A percentile compares a stretch with the other conserved stretches of the same genome.
phyloP scores from a whole-genome alignment of 30 jellyfish, hydroid and myxozoan genomes.

The Clytia hemisphaerica region DNA sequence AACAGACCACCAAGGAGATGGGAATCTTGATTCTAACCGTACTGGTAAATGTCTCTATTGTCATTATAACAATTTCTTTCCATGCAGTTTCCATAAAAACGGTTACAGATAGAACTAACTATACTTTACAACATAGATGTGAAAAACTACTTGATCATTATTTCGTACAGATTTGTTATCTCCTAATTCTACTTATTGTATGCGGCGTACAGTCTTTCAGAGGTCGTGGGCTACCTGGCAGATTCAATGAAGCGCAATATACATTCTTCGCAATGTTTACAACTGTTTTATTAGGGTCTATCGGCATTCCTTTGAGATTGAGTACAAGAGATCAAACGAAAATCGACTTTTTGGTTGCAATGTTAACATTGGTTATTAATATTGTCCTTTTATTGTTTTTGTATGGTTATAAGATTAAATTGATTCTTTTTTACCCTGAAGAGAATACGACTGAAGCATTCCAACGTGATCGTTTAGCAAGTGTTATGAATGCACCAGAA shows the following conservation, averaged over 20 bases:
- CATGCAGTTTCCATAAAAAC: neutral
- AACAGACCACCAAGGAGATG: slow-evolving; percentile 1
- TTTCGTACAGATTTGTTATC: neutral
- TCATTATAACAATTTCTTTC: neutral
- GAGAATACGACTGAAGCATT: slow-evolving; percentile 11
- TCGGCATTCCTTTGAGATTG: slow-evolving; percentile 3
- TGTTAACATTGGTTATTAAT: slow-evolving; percentile 5
- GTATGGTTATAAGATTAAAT: slow-evolving; percentile 18
- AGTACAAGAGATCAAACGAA: neutral
- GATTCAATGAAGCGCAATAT: slow-evolving; percentile 33
- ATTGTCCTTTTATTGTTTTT: neutral
- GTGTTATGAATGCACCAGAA: too few species aligned
- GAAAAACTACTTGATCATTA: neutral
- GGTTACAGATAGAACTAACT: neutral
- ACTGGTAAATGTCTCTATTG: neutral
- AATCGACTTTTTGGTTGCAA: neutral
- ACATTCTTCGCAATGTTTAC: slow-evolving; percentile 32
- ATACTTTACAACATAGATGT: neutral
- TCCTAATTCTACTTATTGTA: slow-evolving; percentile 6
- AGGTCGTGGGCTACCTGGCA: slow-evolving; percentile 23
- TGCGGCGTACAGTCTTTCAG: slow-evolving; percentile 37
- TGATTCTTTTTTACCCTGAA: slow-evolving; percentile 18
- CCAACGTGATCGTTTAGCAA: neutral
- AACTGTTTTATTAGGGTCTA: neutral
- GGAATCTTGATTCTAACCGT: neutral